Evolutionary conservation across 2,113 vertebrate genomes (phyloP), one percentile per base, ranked within the genome.

Genomic region (Gopherus evgoodei): DNA sequence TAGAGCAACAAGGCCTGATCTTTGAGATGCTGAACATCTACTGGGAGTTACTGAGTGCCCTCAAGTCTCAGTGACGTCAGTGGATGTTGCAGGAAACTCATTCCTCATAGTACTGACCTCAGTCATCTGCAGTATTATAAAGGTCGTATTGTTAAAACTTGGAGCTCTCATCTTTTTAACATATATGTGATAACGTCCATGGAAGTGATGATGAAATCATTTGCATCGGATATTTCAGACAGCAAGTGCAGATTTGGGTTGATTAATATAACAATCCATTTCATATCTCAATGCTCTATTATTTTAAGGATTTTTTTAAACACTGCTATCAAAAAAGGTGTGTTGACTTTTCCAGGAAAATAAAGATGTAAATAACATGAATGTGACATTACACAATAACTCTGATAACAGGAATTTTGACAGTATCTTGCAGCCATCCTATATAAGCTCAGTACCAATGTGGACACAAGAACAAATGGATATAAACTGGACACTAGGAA

Each of bases 81-180:
- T 31, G 49, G 1, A 0, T 29, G 65, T 14, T n/a, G 21, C 42
- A 54, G 16, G 4, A 83, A 25, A 79, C 2, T 49, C 38, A 35
- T 38, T 84, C 56, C 49, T 87, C 62, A 75, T 13, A 2, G 9
- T 25, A 72, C 10, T 56, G 24, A 91, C 56, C 6, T 84, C 31
- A 21, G 0, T 72, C 0, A 1, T 35, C 27, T 83, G 4, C 31
- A 75, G 22, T 5, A 2, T 29, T 54, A 42, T 1, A 2, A 91
- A 88, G 10, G 6, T 0, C 86, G 57, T 5, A 3, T 31, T 83
- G 5, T 8, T 52, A 56, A 86, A 95, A 78, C 1, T 38, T 90
- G 8, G 10, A 9, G 6, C 75, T 47, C 82, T 54, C 79, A 2
- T 57, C 62, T 59, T 27, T 54, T 79, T 81, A 54, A 31, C 7